These are phyloP conservation scores for Virgularia gustaviana DNA, from an alignment of 92 coral and sea anemone species.

Conservation along the genomic window DNA sequence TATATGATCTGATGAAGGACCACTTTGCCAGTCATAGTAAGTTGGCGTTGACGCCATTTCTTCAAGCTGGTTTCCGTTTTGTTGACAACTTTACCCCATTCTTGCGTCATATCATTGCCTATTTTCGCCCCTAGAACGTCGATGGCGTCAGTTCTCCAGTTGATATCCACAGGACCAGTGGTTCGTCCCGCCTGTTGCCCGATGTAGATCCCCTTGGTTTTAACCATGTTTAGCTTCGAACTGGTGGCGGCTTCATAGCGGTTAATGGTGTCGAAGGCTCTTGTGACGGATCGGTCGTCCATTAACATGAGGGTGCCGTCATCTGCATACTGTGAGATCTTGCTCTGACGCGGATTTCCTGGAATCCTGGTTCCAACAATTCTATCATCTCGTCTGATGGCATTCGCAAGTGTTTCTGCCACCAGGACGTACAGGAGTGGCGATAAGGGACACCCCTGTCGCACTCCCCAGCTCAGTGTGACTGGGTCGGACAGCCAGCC, in stretches of 20 bases:
- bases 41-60: conserved; percentile 4
- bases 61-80: conserved; percentile 17
- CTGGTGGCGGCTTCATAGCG: conserved; percentile 38
- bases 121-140: conserved; percentile 38
- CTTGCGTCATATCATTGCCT: conserved; percentile 5
- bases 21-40: conserved; percentile 35
- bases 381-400: conserved; percentile 12
- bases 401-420: conserved; percentile 28
- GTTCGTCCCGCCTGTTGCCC: conserved; percentile 30
- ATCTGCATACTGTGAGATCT: conserved; percentile 40
- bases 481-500: conserved; percentile 22
- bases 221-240: conserved; percentile 28
- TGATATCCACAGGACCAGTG: conserved; percentile 34
- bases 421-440: conserved; percentile 39
- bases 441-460: conserved; percentile 47
- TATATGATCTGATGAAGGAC: conserved; percentile 14
- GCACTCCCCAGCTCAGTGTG: neutral
- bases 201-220: conserved; percentile 51
- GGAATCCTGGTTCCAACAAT: conserved; percentile 37
- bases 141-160: conserved; percentile 44
- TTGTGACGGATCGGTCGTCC: neutral
- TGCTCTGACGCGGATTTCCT: neutral
- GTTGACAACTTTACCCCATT: conserved; percentile 21
- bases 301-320: conserved; percentile 13
- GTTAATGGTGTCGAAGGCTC: conserved; percentile 11